Evolutionary conservation across 2,888 invertebrate species (phyloP).

Genomic region (Seladonia tumulorum): DNA sequence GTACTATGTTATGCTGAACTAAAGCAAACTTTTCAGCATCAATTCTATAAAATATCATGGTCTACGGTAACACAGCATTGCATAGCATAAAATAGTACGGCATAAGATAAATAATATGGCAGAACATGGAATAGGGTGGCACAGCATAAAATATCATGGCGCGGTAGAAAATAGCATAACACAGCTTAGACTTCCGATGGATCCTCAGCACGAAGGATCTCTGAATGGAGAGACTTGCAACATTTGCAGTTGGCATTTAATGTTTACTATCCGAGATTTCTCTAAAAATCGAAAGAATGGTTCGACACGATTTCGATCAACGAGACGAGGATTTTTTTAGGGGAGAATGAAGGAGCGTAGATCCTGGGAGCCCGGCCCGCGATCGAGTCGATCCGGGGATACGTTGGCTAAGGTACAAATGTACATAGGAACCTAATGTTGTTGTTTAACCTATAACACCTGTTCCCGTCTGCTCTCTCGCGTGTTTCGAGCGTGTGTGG

Average conservation of each 20-base stretch:
- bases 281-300: background rate
- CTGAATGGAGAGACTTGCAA: background rate
- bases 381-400: constrained; percentile 77
- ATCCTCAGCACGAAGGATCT: background rate
- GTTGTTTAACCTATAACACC: constrained; percentile 75
- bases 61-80: background rate
- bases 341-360: background rate
- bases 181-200: background rate
- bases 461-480: constrained; percentile 46
- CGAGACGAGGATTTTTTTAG: background rate
- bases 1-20: background rate
- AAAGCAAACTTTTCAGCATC: background rate
- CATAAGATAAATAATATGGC: background rate
- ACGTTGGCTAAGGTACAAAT: constrained; percentile 84
- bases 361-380: constrained; percentile 75
- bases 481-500: constrained; percentile 24
- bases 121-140: background rate
- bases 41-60: background rate
- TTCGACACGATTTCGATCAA: background rate
- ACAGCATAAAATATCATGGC: background rate
- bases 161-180: background rate
- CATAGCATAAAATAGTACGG: background rate
- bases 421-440: constrained; percentile 83
- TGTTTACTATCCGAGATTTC: background rate
- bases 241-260: background rate